A percentile compares a stretch with the other conserved stretches of the same genome.
These are phyloP conservation scores for Hapalemur alaotrensis DNA, from an alignment of 2,797 vertebrate species.

Conservation along the genomic window DNA sequence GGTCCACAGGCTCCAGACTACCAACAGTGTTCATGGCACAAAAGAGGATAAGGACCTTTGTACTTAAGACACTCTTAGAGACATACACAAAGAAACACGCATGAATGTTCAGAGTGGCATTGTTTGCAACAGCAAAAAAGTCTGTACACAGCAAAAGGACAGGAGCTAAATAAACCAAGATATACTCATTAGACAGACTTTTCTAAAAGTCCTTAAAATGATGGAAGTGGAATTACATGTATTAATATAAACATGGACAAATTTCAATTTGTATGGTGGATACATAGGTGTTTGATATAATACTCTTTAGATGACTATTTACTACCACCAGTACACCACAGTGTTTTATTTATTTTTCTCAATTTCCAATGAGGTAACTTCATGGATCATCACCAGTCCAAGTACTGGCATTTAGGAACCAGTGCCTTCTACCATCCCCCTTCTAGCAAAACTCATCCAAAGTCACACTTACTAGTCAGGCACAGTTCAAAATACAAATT, in stretches of 20 bases:
- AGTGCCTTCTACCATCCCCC: not conserved
- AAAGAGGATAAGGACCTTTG: not conserved
- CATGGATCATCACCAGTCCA: not conserved
- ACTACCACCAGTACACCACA: not conserved
- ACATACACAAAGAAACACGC: not conserved
- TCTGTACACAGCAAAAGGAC: not conserved
- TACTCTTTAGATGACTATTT: not conserved
- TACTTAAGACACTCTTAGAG: not conserved
- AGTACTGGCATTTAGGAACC: not conserved
- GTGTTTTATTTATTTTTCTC: not conserved
- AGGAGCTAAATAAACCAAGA: not conserved
- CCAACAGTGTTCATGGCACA: not conserved
- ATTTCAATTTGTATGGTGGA: not conserved
- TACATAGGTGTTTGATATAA: not conserved
- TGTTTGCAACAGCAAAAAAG: not conserved
- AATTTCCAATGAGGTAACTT: slow-evolving; percentile 22
- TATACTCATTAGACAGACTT: not conserved
- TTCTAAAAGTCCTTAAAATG: not conserved
- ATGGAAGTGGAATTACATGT: not conserved
- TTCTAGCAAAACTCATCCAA: slow-evolving; percentile 29
- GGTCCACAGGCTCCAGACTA: not conserved
- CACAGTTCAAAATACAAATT: slow-evolving; percentile 5
- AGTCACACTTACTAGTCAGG: not conserved
- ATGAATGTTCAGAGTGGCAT: not conserved
- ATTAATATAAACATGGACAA: not conserved